phyloP scores from a whole-genome alignment of 1,140 invertebrate genomes.

The Drepana arcuata region DNA sequence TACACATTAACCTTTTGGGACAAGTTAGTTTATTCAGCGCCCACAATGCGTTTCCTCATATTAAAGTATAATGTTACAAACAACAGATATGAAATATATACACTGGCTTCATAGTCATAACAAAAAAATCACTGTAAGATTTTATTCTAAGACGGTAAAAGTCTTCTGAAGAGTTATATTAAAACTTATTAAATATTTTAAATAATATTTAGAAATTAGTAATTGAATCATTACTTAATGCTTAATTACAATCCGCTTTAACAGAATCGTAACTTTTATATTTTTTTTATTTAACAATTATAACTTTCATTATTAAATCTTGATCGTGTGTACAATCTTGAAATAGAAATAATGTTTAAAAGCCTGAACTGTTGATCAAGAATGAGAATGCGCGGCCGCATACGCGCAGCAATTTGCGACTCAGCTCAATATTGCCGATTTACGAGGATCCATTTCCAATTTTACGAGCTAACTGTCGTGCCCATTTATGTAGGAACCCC shows the following conservation, averaged over 20 bases:
- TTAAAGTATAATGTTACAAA: slow-evolving; percentile 30
- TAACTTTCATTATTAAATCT: too few relatives aligned
- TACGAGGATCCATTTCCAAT: slow-evolving; percentile 54
- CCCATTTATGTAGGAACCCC: slow-evolving; percentile 31
- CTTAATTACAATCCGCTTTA: too few relatives aligned
- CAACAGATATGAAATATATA: slow-evolving; percentile 19
- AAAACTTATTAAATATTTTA: too few relatives aligned
- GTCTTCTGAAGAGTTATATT: slow-evolving; percentile 1
- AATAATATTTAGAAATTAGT: too few relatives aligned
- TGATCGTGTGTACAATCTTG: too few relatives aligned
- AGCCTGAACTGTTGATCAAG: too few relatives aligned
- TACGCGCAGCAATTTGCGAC: slow-evolving; percentile 44
- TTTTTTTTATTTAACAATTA: too few relatives aligned
- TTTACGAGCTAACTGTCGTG: slow-evolving; percentile 47
- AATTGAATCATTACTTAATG: too few relatives aligned
- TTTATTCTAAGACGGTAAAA: slow-evolving; percentile 24
- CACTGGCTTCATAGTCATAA: slow-evolving; percentile 11
- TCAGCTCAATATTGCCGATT: slow-evolving; percentile 44
- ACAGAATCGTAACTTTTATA: too few relatives aligned
- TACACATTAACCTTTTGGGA: slow-evolving; percentile 43
- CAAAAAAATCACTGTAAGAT: slow-evolving; percentile 8
- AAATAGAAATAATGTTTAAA: too few relatives aligned
- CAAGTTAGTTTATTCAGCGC: slow-evolving; percentile 44
- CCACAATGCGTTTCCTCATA: slow-evolving; percentile 24
- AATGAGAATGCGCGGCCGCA: slow-evolving; percentile 37